Evolutionary conservation across 2,888 invertebrate species (phyloP), one percentile per base, ranked within the genome.

Genomic region (Clusia tigrina): DNA sequence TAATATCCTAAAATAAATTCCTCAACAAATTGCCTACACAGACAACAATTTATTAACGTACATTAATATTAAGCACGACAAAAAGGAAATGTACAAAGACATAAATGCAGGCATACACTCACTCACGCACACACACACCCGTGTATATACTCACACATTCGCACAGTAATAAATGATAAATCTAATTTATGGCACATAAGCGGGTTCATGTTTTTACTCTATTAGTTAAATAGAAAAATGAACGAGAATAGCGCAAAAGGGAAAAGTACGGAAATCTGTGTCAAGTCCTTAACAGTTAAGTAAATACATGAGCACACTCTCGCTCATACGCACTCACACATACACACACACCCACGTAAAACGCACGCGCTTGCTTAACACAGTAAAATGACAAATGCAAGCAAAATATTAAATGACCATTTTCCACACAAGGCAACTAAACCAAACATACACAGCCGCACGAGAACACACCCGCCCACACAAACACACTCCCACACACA

Each of bases 101-200:
- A 42, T 6, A 42, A 6, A 42, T n/a, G n/a, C 9, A 15, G n/a
- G 42, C 42, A 42, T n/a, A 42, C 42, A 15, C n/a, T 42, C n/a
- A 42, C 12, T 5, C 42, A 42, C n/a, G 42, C n/a, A n/a, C 42
- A 15, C 3, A n/a, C 42, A 42, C n/a, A 42, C 42, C 3, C 24
- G 18, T 20, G 18, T 32, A 25, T 54, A 25, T 18, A 54, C 12
- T 25, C 25, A 54, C 26, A 54, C 17, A 54, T 9, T 6, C 51
- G 3, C 23, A 24, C 26, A 25, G 2, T 24, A 15, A 59, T 51
- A 24, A 42, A 60, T 60, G 59, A 60, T 60, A 60, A 60, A 60
- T 60, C 53, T 60, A 60, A 60, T 60, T 60, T 60, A 60, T 60
- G 38, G 59, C 59, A 60, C 53, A 54, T 42, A 54, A 42, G 54